A percentile compares a stretch with the other conserved stretches of the same genome.
Conservation (phyloP, 2,888 invertebrate genomes). For the Altica lythri region DNA sequence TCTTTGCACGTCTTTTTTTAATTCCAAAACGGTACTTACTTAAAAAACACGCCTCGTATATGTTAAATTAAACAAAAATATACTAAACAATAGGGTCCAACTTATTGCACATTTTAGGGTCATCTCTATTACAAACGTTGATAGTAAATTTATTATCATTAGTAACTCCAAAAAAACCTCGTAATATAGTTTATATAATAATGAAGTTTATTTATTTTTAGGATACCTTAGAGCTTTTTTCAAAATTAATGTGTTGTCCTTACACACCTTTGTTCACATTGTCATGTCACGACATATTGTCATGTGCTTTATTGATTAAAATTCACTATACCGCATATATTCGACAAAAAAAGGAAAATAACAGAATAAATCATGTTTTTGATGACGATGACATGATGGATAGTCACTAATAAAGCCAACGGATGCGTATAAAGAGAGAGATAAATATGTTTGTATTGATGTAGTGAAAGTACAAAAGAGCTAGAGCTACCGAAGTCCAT, state of each 20-base stretch:
- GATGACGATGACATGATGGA: constrained; percentile 7
- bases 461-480: constrained; percentile 6
- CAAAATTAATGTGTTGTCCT: constrained; percentile 3
- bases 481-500: background rate
- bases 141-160: too few species aligned
- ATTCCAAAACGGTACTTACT: too few species aligned
- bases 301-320: background rate
- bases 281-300: too few species aligned
- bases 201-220: background rate
- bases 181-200: too few species aligned
- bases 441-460: constrained; percentile 3
- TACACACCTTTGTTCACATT: constrained; percentile 1
- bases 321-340: background rate
- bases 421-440: background rate
- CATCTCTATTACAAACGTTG: too few species aligned
- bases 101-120: too few species aligned
- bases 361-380: constrained; percentile 1
- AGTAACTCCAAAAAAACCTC: too few species aligned
- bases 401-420: constrained; percentile 5
- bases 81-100: too few species aligned
- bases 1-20: too few species aligned
- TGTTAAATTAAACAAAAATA: too few species aligned
- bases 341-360: constrained; percentile 4
- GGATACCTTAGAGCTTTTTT: background rate
- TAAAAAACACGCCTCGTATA: too few species aligned